Percentiles rank a stretch among this genome's conserved stretches.
phyloP scores from a whole-genome alignment of 2,113 vertebrate genomes.

The Pollachius pollachius region DNA sequence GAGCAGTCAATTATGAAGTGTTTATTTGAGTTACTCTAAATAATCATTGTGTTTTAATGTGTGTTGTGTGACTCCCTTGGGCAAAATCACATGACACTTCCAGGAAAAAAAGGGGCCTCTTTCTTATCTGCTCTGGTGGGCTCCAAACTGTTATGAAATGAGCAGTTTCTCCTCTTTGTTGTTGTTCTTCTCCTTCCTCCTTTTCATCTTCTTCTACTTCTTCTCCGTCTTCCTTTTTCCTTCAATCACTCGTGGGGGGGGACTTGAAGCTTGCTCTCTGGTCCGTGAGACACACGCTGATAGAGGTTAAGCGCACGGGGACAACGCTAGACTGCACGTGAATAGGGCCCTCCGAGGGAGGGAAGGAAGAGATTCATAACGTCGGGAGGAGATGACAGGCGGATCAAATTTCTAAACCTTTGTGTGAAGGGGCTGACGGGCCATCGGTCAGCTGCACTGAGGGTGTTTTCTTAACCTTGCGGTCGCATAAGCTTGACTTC shows the following conservation, averaged over 20 bases:
- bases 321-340: conserved; percentile 50
- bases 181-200: conserved; percentile 13
- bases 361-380: conserved; percentile 72
- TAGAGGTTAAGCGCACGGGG: background rate
- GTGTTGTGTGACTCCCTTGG: too few species aligned
- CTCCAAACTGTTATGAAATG: too few species aligned
- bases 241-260: conserved; percentile 29
- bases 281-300: background rate
- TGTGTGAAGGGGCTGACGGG: conserved; percentile 59
- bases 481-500: conserved; percentile 70
- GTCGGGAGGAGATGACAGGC: conserved; percentile 64
- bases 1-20: too few species aligned
- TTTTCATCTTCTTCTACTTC: conserved; percentile 14
- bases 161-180: too few species aligned
- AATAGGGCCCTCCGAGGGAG: conserved; percentile 39
- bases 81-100: too few species aligned
- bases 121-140: too few species aligned
- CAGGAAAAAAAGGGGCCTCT: too few species aligned
- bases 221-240: conserved; percentile 1
- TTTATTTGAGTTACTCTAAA: too few species aligned
- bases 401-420: conserved; percentile 77
- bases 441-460: conserved; percentile 61
- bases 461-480: conserved; percentile 72
- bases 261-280: conserved; percentile 38
- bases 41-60: too few species aligned